phyloP scores from a whole-genome alignment of 2,113 vertebrate genomes.

The Excalfactoria chinensis region DNA sequence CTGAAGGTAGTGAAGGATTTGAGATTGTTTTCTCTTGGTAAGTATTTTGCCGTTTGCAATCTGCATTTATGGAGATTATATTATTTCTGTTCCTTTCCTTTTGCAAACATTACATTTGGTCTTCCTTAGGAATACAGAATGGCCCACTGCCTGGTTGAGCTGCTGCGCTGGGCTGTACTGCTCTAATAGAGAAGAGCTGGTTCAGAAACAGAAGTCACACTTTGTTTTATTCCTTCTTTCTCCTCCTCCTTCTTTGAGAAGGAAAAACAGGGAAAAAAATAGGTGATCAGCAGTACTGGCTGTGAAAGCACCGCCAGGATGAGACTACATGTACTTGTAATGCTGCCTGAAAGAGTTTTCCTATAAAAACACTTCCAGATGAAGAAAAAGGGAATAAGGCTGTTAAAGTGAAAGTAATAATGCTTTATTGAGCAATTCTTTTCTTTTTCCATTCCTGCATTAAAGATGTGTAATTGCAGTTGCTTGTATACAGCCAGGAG shows the following conservation, averaged over 20 bases:
- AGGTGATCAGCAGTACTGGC: not conserved
- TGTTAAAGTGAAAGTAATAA: not conserved
- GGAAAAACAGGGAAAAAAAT: fast-evolving
- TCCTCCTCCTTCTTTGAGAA: not conserved
- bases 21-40: not conserved
- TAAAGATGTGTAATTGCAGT: not conserved
- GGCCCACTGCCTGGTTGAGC: fast-evolving
- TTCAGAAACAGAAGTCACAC: not conserved
- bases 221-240: not conserved
- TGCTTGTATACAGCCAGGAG: not conserved
- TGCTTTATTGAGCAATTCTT: not conserved
- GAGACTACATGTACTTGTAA: too few species aligned
- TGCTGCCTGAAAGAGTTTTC: not conserved
- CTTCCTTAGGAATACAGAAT: not conserved
- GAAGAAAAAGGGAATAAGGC: not conserved
- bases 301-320: not conserved
- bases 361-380: not conserved
- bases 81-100: not conserved
- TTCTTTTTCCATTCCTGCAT: not conserved
- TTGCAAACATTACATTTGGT: not conserved
- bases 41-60: not conserved
- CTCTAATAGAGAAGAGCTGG: not conserved
- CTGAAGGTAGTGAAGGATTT: not conserved
- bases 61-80: not conserved
- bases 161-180: not conserved